Evolutionary conservation across 1,140 invertebrate genomes (phyloP).

Genomic region (Triops longicaudatus): DNA sequence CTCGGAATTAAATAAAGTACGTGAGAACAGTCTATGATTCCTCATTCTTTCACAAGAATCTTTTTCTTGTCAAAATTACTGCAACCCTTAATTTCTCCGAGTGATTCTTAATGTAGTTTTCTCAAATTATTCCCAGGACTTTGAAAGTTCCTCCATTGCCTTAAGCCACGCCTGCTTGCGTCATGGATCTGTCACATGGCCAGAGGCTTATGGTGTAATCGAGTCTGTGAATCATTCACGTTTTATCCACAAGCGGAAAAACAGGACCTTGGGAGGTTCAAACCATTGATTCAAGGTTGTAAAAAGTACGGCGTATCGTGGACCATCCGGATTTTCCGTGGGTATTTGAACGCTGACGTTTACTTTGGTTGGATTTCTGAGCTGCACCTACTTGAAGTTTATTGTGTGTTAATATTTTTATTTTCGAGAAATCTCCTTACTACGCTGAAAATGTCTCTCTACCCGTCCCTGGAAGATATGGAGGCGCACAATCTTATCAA

Average conservation of each 20-base stretch:
- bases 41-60: no score
- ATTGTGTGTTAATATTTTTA: neutral
- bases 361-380: neutral
- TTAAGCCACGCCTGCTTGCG: neutral
- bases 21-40: no score
- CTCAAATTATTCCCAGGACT: neutral
- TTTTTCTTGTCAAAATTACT: no score
- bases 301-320: neutral
- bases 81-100: no score
- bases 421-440: neutral
- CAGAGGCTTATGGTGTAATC: neutral
- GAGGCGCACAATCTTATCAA: constrained; percentile 75
- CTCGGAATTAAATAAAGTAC: no score
- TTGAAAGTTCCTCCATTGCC: neutral
- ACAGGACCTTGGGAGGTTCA: neutral
- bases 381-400: neutral
- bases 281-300: neutral
- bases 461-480: constrained; percentile 89
- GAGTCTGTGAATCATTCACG: neutral
- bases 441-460: constrained; percentile 58
- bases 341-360: neutral
- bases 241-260: neutral
- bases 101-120: no score
- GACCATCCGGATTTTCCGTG: neutral
- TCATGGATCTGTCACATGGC: neutral